Base-by-base conservation (phyloP, 2,113 vertebrate species). In the Dicerorhinus sumatrensis region DNA sequence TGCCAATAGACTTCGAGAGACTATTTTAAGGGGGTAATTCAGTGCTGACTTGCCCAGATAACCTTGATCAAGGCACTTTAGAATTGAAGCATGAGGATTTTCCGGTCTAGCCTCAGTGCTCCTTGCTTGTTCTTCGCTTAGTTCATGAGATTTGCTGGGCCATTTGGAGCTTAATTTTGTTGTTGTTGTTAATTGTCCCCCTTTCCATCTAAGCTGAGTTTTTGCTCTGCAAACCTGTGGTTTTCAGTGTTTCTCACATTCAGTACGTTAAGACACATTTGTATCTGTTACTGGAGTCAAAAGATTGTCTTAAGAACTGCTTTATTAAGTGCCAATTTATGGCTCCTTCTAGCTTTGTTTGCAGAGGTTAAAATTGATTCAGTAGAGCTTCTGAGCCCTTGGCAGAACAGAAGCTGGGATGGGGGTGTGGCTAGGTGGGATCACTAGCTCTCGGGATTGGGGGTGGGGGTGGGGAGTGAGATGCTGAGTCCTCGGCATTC, bases 151-250 rank as follows among this genome's bases (percentile, higher is more conserved):
- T 29, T n/a, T 83, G 63, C 46, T 56, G 80, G 70, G 63, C 83
- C 86, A 60, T 14, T 85, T 31, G 89, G 77, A 96, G 85, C 70
- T 96, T 94, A 73, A 91, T 84, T 97, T 97, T 96, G 65, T 88
- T 90, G 58, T 79, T 97, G 83, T 96, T 86, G 97, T n/a, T 25
- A 42, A 84, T 94, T 95, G 77, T 33, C 51, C 36, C 83, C 93
- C 46, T 80, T 92, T 85, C 31, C 91, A 69, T 96, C 97, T 94
- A 89, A 67, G 29, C 81, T 89, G 62, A 91, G 58, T 36, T 76
- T 58, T 39, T 76, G 18, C 93, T 94, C 83, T 98, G 80, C 62
- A 73, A 69, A 92, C 96, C 63, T 96, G 5, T 95, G 91, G 27
- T 85, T 97, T 97, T 84, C 87, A 86, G 54, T 94, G 83, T n/a